Conservation (phyloP, 64 coral and sea anemone species). For the Cladopsammia gracilis region DNA sequence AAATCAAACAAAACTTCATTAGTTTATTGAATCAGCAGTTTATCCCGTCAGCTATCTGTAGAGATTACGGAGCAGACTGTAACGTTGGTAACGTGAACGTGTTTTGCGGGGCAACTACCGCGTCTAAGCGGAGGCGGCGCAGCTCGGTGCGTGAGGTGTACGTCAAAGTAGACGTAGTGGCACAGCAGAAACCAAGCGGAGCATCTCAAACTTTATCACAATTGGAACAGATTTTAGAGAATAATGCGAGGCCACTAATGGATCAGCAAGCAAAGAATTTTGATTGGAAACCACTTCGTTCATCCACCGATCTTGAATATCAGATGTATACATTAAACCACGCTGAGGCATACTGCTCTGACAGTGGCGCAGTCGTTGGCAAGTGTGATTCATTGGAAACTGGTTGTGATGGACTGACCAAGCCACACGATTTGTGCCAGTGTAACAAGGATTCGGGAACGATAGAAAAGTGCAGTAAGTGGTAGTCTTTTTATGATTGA, state of each 20-base stretch:
- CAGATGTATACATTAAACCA: constrained; percentile 58
- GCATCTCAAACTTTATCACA: constrained; percentile 11
- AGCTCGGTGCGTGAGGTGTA: constrained; percentile 69
- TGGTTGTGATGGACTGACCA: constrained; percentile 64
- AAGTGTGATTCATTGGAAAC: constrained; percentile 68
- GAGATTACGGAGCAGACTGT: constrained; percentile 53
- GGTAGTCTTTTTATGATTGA: not conserved
- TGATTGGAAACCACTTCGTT: constrained; percentile 72
- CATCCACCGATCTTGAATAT: constrained; percentile 51
- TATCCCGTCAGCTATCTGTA: constrained; percentile 22
- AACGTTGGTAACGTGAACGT: constrained; percentile 83
- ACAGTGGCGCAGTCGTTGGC: constrained; percentile 79
- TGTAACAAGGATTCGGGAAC: constrained; percentile 76
- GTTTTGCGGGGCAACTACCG: constrained; percentile 71
- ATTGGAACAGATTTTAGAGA: constrained; percentile 53
- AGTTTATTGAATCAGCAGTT: constrained; percentile 43
- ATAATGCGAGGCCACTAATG: constrained; percentile 62
- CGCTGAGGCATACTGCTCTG: constrained; percentile 89
- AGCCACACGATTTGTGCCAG: constrained; percentile 52
- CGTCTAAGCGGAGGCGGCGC: constrained; percentile 62
- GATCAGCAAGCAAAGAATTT: constrained; percentile 68
- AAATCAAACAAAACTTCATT: constrained; percentile 88
- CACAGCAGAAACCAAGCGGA: constrained; percentile 11
- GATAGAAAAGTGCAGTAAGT: constrained; percentile 97
- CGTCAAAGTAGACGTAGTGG: constrained; percentile 55